Evolutionary conservation across 2,113 vertebrate species (phyloP).

Genomic region (Indri indri): DNA sequence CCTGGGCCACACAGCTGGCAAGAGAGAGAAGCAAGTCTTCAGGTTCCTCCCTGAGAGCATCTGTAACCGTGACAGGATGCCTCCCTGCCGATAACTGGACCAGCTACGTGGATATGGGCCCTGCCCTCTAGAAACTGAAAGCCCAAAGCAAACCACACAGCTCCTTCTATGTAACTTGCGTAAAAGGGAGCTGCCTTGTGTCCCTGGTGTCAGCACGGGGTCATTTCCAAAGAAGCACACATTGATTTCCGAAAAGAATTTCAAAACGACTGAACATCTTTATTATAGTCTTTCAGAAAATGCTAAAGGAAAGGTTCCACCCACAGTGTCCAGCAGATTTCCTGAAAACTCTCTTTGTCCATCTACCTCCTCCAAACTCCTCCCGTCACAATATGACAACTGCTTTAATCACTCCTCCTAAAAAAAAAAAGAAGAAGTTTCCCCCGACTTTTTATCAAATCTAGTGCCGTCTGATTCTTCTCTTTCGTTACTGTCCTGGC

Average conservation of each 20-base stretch:
- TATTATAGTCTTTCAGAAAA: background rate
- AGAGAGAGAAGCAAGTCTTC: background rate
- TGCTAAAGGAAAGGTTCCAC: background rate
- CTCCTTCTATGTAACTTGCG: background rate
- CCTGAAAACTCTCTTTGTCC: background rate
- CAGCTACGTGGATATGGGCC: background rate
- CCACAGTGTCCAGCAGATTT: background rate
- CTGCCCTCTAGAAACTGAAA: background rate
- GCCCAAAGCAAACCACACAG: background rate
- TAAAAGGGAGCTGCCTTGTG: background rate
- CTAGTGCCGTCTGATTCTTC: background rate
- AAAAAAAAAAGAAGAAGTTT: background rate
- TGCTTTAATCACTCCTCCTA: background rate
- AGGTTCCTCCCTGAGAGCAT: background rate
- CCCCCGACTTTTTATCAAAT: background rate
- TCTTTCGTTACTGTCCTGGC: background rate
- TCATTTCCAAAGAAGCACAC: background rate
- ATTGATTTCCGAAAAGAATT: background rate
- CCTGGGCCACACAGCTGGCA: background rate
- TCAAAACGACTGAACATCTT: background rate
- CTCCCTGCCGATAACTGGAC: background rate
- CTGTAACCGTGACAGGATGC: background rate
- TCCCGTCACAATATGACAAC: background rate
- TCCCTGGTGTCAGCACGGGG: background rate
- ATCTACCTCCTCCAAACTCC: background rate